Conservation (phyloP, 2,888 invertebrate species). For the Rhagophthalmus giganteus region DNA sequence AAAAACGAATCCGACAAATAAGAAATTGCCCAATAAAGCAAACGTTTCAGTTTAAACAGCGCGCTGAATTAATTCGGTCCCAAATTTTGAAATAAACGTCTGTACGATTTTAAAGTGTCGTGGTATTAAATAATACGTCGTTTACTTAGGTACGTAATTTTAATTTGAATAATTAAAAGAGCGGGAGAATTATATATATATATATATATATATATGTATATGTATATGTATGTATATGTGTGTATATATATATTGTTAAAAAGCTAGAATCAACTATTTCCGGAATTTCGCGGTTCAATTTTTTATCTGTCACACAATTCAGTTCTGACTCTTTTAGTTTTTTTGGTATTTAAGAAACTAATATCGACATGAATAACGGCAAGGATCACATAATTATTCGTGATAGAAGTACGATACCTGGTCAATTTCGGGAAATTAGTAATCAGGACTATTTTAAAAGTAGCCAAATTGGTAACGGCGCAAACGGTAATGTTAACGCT, state of each 20-base stretch:
- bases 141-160: too few species aligned
- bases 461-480: constrained; percentile 2
- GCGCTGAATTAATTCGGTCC: constrained; percentile 5
- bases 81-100: constrained; percentile 1
- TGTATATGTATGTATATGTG: too few species aligned
- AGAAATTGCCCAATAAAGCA: constrained; percentile 8
- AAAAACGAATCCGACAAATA: constrained; percentile 12
- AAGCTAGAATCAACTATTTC: too few species aligned
- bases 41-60: constrained; percentile 12
- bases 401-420: constrained; percentile 23
- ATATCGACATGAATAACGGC: constrained; percentile 7
- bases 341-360: background rate
- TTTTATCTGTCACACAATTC: constrained; percentile 30
- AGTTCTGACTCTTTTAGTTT: constrained; percentile 1
- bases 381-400: constrained; percentile 34
- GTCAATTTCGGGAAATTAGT: constrained; percentile 2
- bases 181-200: too few species aligned
- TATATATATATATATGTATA: too few species aligned
- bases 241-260: too few species aligned
- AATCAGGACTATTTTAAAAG: constrained; percentile 4
- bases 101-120: too few species aligned
- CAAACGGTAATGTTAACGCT: background rate
- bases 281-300: constrained; percentile 32
- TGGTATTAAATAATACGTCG: too few species aligned
- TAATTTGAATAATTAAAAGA: too few species aligned